Evolutionary conservation across 2,888 invertebrate species (phyloP), one percentile per base, ranked within the genome.

Genomic region (Drosophila nigricruria): DNA sequence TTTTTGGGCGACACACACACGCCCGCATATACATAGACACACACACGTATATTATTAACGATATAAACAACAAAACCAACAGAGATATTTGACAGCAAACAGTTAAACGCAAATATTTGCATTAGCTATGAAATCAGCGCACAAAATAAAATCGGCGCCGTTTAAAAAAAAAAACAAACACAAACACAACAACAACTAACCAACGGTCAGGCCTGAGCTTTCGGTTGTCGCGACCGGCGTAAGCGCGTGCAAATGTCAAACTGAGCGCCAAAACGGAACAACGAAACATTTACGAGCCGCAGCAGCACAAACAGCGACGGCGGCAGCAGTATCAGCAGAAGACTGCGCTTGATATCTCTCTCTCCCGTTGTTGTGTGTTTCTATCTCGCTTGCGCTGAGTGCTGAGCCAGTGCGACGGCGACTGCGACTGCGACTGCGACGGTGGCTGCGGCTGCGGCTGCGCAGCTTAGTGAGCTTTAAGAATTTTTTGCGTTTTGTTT

Each of bases 201-300:
- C 65, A 73, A 50, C 63, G 56, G 71, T 67, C 71, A 38, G 75
- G 60, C 25, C 75, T 50, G 63, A 71, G 77, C 79, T 77, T 67
- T 58, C 58, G 57, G 38, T 64, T 54, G 47, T 32, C 69, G 73
- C 80, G 70, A 86, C 83, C 84, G 84, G 84, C 88, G 81, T 86
- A 82, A 88, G 77, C 84, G 86, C 86, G 74, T 82, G 79, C 83
- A 79, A 88, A 79, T 83, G 74, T 88, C 81, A 83, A 86, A 84
- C 84, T 84, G 87, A 84, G 81, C 87, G 81, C 80, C 85, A 82
- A 78, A 72, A 72, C 49, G 52, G 57, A 71, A 36, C 72, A 62
- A 52, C 78, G 66, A 78, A 79, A 66, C 58, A 62, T 68, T 75
- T 60, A 65, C 68, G 47, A 61, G 53, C 66, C 67, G 42, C 34